Base-by-base conservation (phyloP, 1,140 invertebrate species). In the Gryllus bimaculatus region DNA sequence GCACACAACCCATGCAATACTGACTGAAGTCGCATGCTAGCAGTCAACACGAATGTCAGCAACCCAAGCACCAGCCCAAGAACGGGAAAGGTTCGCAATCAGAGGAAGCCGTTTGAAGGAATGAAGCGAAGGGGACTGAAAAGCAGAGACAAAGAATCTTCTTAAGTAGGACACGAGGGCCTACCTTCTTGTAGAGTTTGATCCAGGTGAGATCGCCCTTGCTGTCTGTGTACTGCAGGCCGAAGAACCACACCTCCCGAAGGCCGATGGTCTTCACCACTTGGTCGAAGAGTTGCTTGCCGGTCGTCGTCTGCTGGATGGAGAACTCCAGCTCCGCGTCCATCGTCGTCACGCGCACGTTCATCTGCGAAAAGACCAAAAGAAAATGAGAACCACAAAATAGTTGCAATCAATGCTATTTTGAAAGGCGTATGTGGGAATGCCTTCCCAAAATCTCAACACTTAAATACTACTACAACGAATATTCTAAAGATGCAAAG, bases 281-380 rank as follows among this genome's bases (percentile, higher is more conserved):
- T 89, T 99, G 98, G 87, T 99, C 98, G 87, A 99, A 99, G 21
- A 99, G 91, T 88, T 99, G 98, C 88, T 99, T 99, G 84, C 98
- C 98, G 76, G 98, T 99, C 81, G 98, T 99, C 84, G 94, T 98
- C 85, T 95, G 95, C 91, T 99, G 98, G 92, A 99, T 99, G 87
- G 98, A 96, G 91, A 99, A 99, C 91, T 99, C 98, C 91, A 99
- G 90, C 90, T 99, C 98, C 83, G 98, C 98, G 90, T 99, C 98
- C 97, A 99, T 99, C 84, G 98, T 99, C 85, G 96, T 98, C 88
- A 99, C 97, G 86, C 97, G 94, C 82, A 99, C 97, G 90, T 99
- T 99, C 90, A 97, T 95, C 95, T 97, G 85, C 0, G 83, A 82
- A 75, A 78, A 78, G 8, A 48, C 39, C 48, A 49, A n/a, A n/a